These are phyloP conservation scores for Neodiprion virginianus DNA, from an alignment of 1,140 invertebrate genomes.

Conservation along the genomic window DNA sequence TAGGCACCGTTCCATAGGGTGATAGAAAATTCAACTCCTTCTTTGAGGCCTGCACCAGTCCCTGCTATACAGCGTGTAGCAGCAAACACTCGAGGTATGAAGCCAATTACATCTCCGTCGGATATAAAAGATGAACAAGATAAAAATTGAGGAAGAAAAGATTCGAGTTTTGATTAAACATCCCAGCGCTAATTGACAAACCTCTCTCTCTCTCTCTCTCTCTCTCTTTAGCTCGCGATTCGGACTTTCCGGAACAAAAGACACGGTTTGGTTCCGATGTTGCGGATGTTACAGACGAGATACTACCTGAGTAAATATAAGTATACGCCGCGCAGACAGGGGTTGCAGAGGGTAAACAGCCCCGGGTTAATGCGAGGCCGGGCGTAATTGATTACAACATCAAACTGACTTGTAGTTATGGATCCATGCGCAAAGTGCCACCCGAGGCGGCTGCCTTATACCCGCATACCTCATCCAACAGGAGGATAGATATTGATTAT, in stretches of 20 bases:
- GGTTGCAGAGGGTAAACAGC: slow-evolving; percentile 35
- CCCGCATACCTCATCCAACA: too few species aligned
- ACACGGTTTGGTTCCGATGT: too few species aligned
- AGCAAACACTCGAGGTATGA: slow-evolving; percentile 41
- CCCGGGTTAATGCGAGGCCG: slow-evolving; percentile 22
- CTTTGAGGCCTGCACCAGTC: slow-evolving; percentile 29
- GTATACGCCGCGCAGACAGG: slow-evolving; percentile 6
- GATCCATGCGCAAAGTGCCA: slow-evolving; percentile 32
- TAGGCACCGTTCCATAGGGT: not conserved
- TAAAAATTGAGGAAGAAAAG: slow-evolving; percentile 39
- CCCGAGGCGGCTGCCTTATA: slow-evolving; percentile 13
- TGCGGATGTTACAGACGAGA: too few species aligned
- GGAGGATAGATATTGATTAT: not conserved
- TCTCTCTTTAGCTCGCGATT: too few species aligned
- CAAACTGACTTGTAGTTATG: slow-evolving; percentile 28
- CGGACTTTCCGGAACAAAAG: too few species aligned
- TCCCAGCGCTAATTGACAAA: slow-evolving; percentile 14
- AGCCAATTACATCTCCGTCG: slow-evolving; percentile 43
- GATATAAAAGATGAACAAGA: slow-evolving; percentile 20
- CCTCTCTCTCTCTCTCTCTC: not conserved
- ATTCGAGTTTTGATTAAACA: slow-evolving; percentile 56
- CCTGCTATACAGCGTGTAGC: too few species aligned
- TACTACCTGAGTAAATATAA: slow-evolving; percentile 10
- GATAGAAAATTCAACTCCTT: not conserved
- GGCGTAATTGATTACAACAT: slow-evolving; percentile 39